Base-by-base conservation (phyloP, 2,888 invertebrate species). In the Macropis europaea region DNA sequence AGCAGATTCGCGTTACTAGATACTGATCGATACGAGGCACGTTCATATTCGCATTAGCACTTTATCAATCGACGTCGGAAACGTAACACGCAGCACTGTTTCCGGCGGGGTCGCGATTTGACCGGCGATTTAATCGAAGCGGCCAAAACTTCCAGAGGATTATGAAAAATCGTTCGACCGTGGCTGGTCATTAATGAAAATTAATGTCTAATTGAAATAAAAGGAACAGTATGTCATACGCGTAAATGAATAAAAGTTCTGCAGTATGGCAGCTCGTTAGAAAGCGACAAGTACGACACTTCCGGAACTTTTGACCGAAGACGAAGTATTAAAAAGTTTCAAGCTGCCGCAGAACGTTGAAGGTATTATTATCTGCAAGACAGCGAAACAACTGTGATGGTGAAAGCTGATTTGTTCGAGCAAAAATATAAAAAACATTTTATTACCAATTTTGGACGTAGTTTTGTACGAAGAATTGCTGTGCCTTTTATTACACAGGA, bases 1-100 rank as follows among this genome's bases (percentile, higher is more conserved):
- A 45, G 13, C 24, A 26, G 11, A 26, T 26, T 45, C 26, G 13
- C 45, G 9, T 45, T 45, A 26, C 45, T n/a, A 45, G 42, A 42
- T 42, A 19, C 22, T 11, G 42, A 42, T 42, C 42, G 42, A 45
- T 45, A 45, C 7, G 26, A 24, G 26, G 26, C 45, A 24, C 45
- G 45, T 45, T 45, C 45, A n/a, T n/a, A 26, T 45, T 45, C 45
- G 45, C 45, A 45, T 45, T 45, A 42, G 42, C 42, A 42, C 42
- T 42, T 42, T 42, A 42, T 42, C 42, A 42, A 42, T 42, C 42
- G 42, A 42, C 42, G 42, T 42, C 42, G 42, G 22, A 42, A 22
- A 11, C 42, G 19, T n/a, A 42, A 42, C 42, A 11, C 19, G 19
- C 9, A 32, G 32, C 9, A 11, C 9, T 19, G 42, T 5, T 42